These are phyloP conservation scores for Pachycephala philippinensis DNA, from an alignment of 2,113 vertebrate genomes.

Conservation along the genomic window DNA sequence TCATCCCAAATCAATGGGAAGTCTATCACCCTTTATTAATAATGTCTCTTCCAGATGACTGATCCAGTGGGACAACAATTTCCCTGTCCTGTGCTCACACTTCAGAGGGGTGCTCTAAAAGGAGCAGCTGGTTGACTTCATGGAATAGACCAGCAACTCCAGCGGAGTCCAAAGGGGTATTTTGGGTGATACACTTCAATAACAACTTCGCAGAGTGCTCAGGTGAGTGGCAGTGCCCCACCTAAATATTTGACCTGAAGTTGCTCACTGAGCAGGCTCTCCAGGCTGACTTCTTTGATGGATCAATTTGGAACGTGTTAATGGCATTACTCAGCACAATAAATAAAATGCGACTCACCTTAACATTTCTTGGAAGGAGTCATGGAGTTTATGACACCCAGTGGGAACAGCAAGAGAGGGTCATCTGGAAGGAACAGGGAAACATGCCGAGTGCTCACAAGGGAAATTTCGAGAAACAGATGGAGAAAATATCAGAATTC, in stretches of 20 bases:
- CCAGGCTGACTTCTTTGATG: slow-evolving; percentile 33
- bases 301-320: slow-evolving; percentile 55
- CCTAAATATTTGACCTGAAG: slow-evolving; percentile 54
- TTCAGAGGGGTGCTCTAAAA: slow-evolving; percentile 52
- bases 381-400: slow-evolving; percentile 60
- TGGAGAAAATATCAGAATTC: slow-evolving; percentile 63
- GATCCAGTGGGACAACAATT: neutral
- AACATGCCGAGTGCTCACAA: slow-evolving; percentile 41
- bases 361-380: slow-evolving; percentile 58
- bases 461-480: slow-evolving; percentile 66
- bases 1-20: slow-evolving; percentile 3
- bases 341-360: slow-evolving; percentile 61
- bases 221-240: slow-evolving; percentile 30
- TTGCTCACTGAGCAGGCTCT: slow-evolving; percentile 28
- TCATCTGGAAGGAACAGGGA: slow-evolving; percentile 62
- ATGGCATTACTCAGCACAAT: slow-evolving; percentile 57
- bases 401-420: slow-evolving; percentile 55
- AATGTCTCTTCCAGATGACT: slow-evolving; percentile 41
- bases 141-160: neutral
- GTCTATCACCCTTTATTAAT: slow-evolving; percentile 26
- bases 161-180: slow-evolving; percentile 1
- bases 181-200: slow-evolving; percentile 1
- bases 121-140: slow-evolving; percentile 18
- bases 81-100: slow-evolving; percentile 20
- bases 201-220: neutral